Evolutionary conservation across 2,113 vertebrate genomes (phyloP), one percentile per base, ranked within the genome.

Genomic region (Muntiacus reevesi): DNA sequence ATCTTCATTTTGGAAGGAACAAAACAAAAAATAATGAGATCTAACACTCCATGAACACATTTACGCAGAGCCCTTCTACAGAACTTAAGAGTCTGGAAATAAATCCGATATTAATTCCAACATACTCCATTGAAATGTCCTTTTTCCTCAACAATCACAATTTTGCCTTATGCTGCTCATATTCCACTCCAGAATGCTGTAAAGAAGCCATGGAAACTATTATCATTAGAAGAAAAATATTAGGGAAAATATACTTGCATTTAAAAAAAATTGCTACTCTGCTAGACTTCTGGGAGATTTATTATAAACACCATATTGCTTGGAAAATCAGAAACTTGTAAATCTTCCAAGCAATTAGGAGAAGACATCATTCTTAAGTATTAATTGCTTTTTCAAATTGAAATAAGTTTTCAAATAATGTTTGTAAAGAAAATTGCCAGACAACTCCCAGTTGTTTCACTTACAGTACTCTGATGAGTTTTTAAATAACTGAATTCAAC

Each of bases 201-300:
- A 90, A 89, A 95, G 84, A 92, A 92, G 76, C 85, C 90, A 86
- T n/a, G 12, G 74, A 97, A 96, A 87, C 33, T 78, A 89, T 55
- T 95, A 92, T 84, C 50, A 87, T n/a, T 19, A 64, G 45, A 85
- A 87, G 27, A 89, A 79, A 97, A 96, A 84, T 52, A 79, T 30
- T 52, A 92, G 30, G 40, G 43, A 57, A 92, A 95, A 94, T 96
- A 62, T 91, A 23, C 43, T 87, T 82, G 2, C 21, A 81, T 55
- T 89, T 92, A 95, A 87, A 52, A 97, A 74, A 96, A 57, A 67
- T 91, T 86, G 27, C 16, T 90, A 95, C 59, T 82, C 23, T 90
- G 81, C n/a, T 92, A 55, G 79, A 47, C n/a, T 81, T 81, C 11
- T 33, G 76, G 79, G 71, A 6, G 30, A 89, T 82, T 50, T 85